phyloP scores from a whole-genome alignment of 2,797 vertebrate species.

The Micropoecilia bifurca region DNA sequence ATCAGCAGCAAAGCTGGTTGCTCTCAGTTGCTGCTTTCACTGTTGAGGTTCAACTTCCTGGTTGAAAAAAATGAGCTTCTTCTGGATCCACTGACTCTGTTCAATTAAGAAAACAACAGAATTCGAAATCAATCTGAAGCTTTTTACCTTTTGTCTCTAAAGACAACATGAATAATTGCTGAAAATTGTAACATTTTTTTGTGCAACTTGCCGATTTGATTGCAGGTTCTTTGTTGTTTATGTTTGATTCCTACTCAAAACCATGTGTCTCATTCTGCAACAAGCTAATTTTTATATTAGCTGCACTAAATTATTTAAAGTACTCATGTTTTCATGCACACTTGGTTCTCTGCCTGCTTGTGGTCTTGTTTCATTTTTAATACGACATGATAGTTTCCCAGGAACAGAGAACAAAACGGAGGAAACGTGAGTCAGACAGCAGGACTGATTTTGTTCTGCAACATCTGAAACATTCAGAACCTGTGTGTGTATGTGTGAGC shows the following conservation, averaged over 20 bases:
- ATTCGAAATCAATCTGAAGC: neutral
- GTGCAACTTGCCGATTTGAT: neutral
- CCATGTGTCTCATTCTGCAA: neutral
- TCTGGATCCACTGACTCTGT: neutral
- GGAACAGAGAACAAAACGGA: neutral
- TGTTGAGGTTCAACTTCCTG: slow-evolving; percentile 15
- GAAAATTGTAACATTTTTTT: neutral
- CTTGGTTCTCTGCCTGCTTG: neutral
- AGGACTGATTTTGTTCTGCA: neutral
- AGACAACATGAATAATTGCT: too few species aligned
- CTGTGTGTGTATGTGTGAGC: neutral
- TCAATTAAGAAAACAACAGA: neutral
- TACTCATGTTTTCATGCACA: neutral
- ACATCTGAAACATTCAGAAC: neutral
- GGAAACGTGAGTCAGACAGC: neutral
- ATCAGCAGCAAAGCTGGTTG: slow-evolving; percentile 65
- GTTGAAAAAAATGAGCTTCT: neutral
- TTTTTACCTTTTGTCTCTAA: too few species aligned
- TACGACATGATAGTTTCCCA: neutral
- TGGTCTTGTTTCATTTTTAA: slow-evolving; percentile 8
- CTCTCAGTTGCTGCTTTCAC: slow-evolving; percentile 55
- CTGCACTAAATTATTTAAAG: neutral
- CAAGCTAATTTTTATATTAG: neutral
- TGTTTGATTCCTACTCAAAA: neutral
- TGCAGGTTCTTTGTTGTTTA: neutral